Base-by-base conservation (phyloP, 2,113 vertebrate genomes). In the Rhadina sibilatrix region DNA sequence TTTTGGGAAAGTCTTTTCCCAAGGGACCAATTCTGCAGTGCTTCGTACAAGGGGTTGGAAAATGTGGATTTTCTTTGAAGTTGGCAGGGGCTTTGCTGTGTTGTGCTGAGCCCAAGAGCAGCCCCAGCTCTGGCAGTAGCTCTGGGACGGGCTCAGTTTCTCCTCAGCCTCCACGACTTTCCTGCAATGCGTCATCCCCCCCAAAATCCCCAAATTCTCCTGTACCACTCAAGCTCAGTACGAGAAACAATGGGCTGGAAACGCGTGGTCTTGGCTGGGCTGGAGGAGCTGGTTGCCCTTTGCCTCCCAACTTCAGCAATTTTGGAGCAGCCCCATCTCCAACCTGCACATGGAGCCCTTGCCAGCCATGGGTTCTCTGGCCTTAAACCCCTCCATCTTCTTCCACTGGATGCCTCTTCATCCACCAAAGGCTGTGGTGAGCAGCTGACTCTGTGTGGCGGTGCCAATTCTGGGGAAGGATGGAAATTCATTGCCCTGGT, bases 261-360 rank as follows among this genome's bases (percentile, higher is more conserved):
- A 40, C 0, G 0, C 23, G 2, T 18, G 35, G 11, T 76, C 40
- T 21, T 9, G 11, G 22, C 53, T 30, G 24, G 33, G 44, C 53
- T 78, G 74, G 49, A 65, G 68, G 25, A 47, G n/a, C 64, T 50
- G 44, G 21, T 25, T 71, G 56, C 37, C 31, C 40, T 81, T 72
- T 4, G 7, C 49, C 14, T 69, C 59, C 83, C 11, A 3, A 75
- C 72, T n/a, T 59, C 3, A 0, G 82, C 78, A 83, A 70, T 90
- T 90, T 90, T 69, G 88, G 85, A 94, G 81, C 77, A 84, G 77
- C 47, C 33, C 60, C 16, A 30, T 35, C 83, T 83, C 64, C 2
- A 1, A 4, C 40, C 50, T 0, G 3, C 0, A 0, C 63, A 7
- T 0, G 9, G n/a, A 87, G 37, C 54, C 69, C 8, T 56, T 74